phyloP scores from a whole-genome alignment of 2,113 vertebrate genomes.

The Lamprotornis superbus region DNA sequence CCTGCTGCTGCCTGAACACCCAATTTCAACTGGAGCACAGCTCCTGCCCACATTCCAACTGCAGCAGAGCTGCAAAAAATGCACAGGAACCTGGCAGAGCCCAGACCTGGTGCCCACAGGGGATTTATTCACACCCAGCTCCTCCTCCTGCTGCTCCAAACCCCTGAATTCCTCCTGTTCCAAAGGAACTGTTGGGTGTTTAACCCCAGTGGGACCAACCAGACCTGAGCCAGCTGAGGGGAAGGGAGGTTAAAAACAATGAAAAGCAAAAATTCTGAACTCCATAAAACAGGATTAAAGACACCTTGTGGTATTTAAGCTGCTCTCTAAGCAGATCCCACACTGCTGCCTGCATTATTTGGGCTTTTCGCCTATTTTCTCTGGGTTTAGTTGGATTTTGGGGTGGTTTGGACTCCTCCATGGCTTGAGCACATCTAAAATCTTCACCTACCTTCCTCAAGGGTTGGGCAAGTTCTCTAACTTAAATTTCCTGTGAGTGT shows the following conservation, averaged over 20 bases:
- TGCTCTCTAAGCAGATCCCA: neutral
- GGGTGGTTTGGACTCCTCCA: fast-evolving
- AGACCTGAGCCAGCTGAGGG: neutral
- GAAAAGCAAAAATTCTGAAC: neutral
- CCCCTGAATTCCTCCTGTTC: neutral
- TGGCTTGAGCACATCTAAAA: neutral
- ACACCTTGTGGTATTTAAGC: fast-evolving
- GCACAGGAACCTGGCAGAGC: neutral
- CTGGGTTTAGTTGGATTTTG: neutral
- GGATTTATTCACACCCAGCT: neutral
- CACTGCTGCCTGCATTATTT: fast-evolving
- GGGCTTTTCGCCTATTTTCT: neutral
- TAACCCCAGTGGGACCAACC: neutral
- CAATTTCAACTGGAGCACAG: neutral
- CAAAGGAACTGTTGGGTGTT: fast-evolving
- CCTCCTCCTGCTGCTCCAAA: fast-evolving
- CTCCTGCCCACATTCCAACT: neutral
- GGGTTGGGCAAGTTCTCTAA: neutral
- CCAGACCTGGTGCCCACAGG: neutral
- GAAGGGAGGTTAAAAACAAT: neutral
- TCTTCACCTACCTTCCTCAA: neutral
- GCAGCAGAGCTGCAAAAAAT: neutral
- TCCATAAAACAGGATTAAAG: neutral
- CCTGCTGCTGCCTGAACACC: neutral
- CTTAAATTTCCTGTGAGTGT: neutral